Percentiles rank a stretch among this genome's conserved stretches.
Evolutionary conservation across 1,140 invertebrate species (phyloP).

Genomic region (Campoletis sonorensis): DNA sequence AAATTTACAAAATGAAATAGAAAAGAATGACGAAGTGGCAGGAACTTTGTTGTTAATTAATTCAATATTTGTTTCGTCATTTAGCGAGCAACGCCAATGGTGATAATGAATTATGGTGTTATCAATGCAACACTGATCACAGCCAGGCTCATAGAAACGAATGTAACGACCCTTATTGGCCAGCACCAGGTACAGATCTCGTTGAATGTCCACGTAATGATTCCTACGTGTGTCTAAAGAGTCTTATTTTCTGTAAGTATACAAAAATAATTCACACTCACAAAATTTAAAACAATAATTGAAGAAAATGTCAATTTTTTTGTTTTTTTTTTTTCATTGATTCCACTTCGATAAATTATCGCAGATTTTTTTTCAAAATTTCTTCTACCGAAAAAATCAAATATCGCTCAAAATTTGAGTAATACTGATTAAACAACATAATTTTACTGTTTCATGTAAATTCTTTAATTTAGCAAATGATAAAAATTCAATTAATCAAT

Average conservation of each 20-base stretch:
- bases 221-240: slow-evolving; percentile 65
- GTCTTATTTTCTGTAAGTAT: slow-evolving; percentile 65
- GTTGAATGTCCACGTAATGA: slow-evolving; percentile 61
- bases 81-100: slow-evolving; percentile 46
- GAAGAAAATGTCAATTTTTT: too few species aligned
- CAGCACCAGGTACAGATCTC: slow-evolving; percentile 54
- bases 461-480: too few species aligned
- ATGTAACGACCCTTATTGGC: slow-evolving; percentile 69
- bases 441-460: too few species aligned
- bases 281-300: neutral
- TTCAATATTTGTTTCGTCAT: slow-evolving; percentile 10
- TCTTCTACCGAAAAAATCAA: too few species aligned
- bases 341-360: too few species aligned
- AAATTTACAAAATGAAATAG: neutral
- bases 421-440: too few species aligned
- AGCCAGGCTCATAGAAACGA: slow-evolving; percentile 55
- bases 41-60: slow-evolving; percentile 17
- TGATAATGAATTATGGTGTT: slow-evolving; percentile 62
- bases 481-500: too few species aligned
- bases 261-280: neutral
- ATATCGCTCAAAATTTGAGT: too few species aligned
- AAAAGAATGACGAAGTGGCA: neutral
- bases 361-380: too few species aligned
- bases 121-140: slow-evolving; percentile 66
- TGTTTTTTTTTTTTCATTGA: too few species aligned